Percentiles rank a stretch among this genome's conserved stretches.
These are phyloP conservation scores for Heliconius melpomene DNA, from an alignment of 1,140 invertebrate species.

Conservation along the genomic window DNA sequence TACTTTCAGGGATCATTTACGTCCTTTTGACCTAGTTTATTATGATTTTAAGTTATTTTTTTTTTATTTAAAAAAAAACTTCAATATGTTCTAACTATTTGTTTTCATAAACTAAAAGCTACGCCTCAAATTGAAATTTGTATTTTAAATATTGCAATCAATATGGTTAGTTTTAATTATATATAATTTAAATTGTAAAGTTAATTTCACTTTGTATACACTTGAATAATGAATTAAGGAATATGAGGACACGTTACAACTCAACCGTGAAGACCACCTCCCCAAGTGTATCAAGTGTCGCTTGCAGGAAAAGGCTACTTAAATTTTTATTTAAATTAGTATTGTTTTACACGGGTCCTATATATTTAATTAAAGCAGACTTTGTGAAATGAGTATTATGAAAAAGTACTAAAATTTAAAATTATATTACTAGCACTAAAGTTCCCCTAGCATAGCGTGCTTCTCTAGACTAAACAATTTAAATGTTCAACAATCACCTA, in stretches of 20 bases:
- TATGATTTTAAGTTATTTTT: no score
- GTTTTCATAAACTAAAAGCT: no score
- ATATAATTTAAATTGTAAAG: no score
- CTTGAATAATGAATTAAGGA: conserved; percentile 32
- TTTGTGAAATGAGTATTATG: background rate
- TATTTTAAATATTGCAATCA: no score
- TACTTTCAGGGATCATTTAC: no score
- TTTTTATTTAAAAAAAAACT: no score
- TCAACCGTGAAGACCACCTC: conserved; percentile 51
- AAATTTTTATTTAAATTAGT: conserved; percentile 45
- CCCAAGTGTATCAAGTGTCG: conserved; percentile 48
- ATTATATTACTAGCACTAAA: no score
- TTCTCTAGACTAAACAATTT: background rate
- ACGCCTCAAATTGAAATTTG: no score
- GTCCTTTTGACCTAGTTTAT: no score
- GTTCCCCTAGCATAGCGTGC: no score
- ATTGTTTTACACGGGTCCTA: conserved; percentile 33
- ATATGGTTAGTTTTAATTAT: no score
- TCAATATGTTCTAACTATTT: no score
- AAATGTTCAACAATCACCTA: background rate
- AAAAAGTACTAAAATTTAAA: background rate
- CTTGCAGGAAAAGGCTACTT: conserved; percentile 48
- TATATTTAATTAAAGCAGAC: background rate
- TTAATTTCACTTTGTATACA: conserved; percentile 33
- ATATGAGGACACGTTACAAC: conserved; percentile 45